Percentiles rank a stretch among this genome's conserved stretches.
These are phyloP conservation scores for Leuctra nigra DNA, from an alignment of 2,888 invertebrate species.

Conservation along the genomic window DNA sequence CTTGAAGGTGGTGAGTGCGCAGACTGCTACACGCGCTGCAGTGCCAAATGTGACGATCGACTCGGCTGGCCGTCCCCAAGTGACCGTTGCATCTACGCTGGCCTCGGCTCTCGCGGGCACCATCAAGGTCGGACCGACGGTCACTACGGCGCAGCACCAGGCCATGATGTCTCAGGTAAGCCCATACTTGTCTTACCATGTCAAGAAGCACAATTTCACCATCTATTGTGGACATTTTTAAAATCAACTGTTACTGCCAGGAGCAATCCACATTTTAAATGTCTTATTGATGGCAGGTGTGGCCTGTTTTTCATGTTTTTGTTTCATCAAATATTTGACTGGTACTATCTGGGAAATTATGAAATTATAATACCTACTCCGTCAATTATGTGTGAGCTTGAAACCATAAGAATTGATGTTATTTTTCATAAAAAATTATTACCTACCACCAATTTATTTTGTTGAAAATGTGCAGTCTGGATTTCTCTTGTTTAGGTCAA, in stretches of 20 bases:
- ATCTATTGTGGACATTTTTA: background rate
- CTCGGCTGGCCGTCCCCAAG: conserved; percentile 46
- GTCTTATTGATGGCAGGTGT: too few relatives aligned
- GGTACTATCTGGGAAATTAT: too few relatives aligned
- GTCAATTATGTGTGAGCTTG: too few relatives aligned
- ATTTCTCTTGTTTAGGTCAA: too few relatives aligned
- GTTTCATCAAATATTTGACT: too few relatives aligned
- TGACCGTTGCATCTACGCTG: conserved; percentile 39
- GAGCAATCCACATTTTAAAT: too few relatives aligned
- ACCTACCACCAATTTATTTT: too few relatives aligned
- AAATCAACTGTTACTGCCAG: background rate
- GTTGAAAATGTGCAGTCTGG: too few relatives aligned
- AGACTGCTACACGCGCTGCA: conserved; percentile 37
- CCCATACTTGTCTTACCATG: background rate
- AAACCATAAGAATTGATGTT: too few relatives aligned
- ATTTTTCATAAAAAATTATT: too few relatives aligned
- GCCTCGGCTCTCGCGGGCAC: conserved; percentile 42
- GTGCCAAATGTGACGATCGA: conserved; percentile 34
- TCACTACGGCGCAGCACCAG: conserved; percentile 44
- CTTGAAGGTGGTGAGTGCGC: conserved; percentile 49
- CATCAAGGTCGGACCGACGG: conserved; percentile 43
- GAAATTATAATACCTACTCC: too few relatives aligned
- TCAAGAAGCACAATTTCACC: background rate
- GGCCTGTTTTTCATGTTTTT: too few relatives aligned
- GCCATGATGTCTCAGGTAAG: conserved; percentile 46